Base-by-base conservation (phyloP, 2,888 invertebrate genomes). In the Colostygia pectinataria region DNA sequence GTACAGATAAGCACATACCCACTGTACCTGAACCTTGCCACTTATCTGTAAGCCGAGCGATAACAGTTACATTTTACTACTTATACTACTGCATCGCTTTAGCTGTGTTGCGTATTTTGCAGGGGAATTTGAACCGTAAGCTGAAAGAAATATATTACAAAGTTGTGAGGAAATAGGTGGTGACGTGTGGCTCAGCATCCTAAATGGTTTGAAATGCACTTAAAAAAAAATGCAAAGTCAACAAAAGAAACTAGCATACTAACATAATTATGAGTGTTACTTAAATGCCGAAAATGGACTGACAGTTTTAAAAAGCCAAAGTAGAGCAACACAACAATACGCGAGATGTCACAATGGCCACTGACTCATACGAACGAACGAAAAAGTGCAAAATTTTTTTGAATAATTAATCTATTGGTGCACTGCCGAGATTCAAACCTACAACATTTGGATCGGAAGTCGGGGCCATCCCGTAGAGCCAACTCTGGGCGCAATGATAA, bases 61-160 rank as follows among this genome's bases (percentile, higher is more conserved):
- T 60, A 54, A 59, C 57, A 57, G 49, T 63, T 53, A 61, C 55
- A 61, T 63, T 61, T 63, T 59, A 63, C 54, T 51, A 48, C 62
- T 52, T 29, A 52, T 54, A 51, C 42, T 53, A 54, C 50, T 53
- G 49, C 12, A 31, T 31, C 3, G 40, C 23, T 40, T 40, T 13
- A 40, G 31, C 40, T 24, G 31, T 38, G 38, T 31, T 31, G 40
- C 24, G 7, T 24, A 2, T 14, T 1, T 9, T n/a, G 12, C 39
- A 40, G 9, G 18, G 10, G 10, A 29, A 14, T 24, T 15, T 23
- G 1, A 10, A 10, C 14, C n/a, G 15, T 42, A 25, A 1, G 1
- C 1, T 0, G 0, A 15, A 0, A 24, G 1, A 8, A 5, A 10
- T 12, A 23, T 0, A 14, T 13, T 20, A 6, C 2, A 39, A 10